phyloP scores from a whole-genome alignment of 2,113 vertebrate genomes.

The Pseudopipra pipra region DNA sequence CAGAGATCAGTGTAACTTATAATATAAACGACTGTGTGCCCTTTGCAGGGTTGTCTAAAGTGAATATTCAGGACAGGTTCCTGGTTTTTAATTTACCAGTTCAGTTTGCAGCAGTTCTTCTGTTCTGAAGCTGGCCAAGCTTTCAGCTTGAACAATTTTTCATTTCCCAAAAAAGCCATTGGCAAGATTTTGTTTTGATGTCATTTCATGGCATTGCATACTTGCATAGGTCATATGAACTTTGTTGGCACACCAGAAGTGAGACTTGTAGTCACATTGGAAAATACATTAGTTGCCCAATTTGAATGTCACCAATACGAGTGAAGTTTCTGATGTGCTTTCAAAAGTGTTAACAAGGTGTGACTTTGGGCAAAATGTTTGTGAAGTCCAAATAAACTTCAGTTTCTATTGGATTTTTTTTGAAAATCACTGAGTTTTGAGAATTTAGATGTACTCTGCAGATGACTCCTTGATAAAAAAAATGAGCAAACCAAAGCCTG shows the following conservation, averaged over 20 bases:
- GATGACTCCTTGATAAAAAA: background rate
- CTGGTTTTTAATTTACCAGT: background rate
- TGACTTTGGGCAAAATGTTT: background rate
- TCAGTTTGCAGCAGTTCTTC: background rate
- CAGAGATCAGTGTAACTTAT: background rate
- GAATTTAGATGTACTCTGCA: background rate
- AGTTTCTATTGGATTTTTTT: background rate
- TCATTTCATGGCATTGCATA: background rate
- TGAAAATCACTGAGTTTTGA: background rate
- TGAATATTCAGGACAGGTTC: background rate
- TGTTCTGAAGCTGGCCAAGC: background rate
- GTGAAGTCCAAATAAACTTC: background rate
- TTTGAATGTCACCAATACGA: background rate
- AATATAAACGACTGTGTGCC: background rate
- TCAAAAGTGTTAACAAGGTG: background rate
- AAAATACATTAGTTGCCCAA: conserved; percentile 33
- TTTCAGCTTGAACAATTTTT: background rate
- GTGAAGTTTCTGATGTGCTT: background rate
- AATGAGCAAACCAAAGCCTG: background rate
- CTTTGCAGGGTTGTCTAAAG: background rate
- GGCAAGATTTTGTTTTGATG: conserved; percentile 12
- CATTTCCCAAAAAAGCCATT: background rate
- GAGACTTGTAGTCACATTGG: background rate
- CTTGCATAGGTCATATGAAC: background rate
- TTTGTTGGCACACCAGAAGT: background rate